Base-by-base conservation (phyloP, 2,888 invertebrate species). In the Drosophila colorata region DNA sequence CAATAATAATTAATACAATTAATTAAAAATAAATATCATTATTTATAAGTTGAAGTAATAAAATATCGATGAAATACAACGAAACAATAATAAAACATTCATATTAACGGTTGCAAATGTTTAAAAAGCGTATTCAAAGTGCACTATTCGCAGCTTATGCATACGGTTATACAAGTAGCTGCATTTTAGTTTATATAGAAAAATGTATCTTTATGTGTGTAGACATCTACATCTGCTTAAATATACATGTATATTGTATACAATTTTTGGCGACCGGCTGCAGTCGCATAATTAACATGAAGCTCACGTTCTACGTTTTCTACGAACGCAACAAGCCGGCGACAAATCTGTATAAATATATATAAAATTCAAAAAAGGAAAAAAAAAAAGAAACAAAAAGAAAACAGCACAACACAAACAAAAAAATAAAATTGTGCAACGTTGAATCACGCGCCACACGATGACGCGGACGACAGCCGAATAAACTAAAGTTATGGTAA, bases 261-360 rank as follows among this genome's bases (percentile, higher is more conserved):
- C 31, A 31, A 52, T 56, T 58, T 67, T 63, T 69, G 61, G 67
- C 72, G 63, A 51, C 60, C 46, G 43, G 40, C 53, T 63, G 67
- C 65, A 69, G 43, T 67, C 18, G 47, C 33, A 48, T 74, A 74
- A 82, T 85, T 86, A 68, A 76, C 78, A 82, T 82, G 70, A 76
- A 71, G 67, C 82, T 86, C 85, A 85, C 85, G 85, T 85, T 78
- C 76, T 63, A 58, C 78, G 71, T 77, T 79, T 80, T 71, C 85
- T 56, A 64, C 77, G 69, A 84, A 79, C 66, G 60, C 65, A 69
- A 57, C 69, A 48, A 61, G 37, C 67, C 67, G 61, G 58, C 65
- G 71, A 83, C 80, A 77, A 69, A 81, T 65, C 68, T 66, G 52
- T 28, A 18, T 31, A 41, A 18, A 52, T 31, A 4, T 28, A 23